These are phyloP conservation scores for Phasia obesa DNA, from an alignment of 2,888 invertebrate genomes.

Conservation along the genomic window DNA sequence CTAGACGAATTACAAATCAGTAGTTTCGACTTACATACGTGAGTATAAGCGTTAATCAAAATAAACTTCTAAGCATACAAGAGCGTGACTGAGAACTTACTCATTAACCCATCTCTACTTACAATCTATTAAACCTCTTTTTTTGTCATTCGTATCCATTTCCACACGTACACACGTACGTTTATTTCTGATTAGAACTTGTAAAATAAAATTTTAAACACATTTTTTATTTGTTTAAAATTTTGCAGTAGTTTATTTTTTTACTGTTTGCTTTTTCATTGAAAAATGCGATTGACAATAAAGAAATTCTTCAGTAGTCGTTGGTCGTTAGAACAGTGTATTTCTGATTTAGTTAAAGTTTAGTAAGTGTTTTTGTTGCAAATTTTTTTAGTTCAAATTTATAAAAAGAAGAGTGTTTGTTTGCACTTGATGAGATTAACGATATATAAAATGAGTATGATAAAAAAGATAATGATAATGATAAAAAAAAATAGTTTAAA, in stretches of 20 bases:
- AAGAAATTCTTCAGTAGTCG: conserved; percentile 55
- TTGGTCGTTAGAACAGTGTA: conserved; percentile 58
- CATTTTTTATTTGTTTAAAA: conserved; percentile 42
- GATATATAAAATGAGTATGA: background rate
- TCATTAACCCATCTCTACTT: background rate
- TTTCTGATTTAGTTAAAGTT: conserved; percentile 23
- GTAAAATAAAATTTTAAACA: conserved; percentile 33
- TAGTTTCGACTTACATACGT: too few species aligned
- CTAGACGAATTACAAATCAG: too few species aligned
- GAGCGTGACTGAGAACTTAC: too few species aligned
- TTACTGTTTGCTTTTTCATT: conserved; percentile 5
- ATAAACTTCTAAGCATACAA: too few species aligned
- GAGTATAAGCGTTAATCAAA: too few species aligned
- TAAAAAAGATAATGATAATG: background rate
- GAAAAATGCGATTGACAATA: conserved; percentile 44
- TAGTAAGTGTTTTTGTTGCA: conserved; percentile 21
- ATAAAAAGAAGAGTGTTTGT: background rate
- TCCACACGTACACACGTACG: background rate
- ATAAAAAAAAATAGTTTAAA: background rate
- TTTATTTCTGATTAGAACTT: conserved; percentile 51
- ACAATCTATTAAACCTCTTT: conserved; percentile 25
- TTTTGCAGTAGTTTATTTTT: conserved; percentile 26
- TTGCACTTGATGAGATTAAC: background rate
- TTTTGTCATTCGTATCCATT: conserved; percentile 6
- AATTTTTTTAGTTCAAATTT: background rate